Base-by-base conservation (phyloP, 2,888 invertebrate species). In the Lathronympha strigana region DNA sequence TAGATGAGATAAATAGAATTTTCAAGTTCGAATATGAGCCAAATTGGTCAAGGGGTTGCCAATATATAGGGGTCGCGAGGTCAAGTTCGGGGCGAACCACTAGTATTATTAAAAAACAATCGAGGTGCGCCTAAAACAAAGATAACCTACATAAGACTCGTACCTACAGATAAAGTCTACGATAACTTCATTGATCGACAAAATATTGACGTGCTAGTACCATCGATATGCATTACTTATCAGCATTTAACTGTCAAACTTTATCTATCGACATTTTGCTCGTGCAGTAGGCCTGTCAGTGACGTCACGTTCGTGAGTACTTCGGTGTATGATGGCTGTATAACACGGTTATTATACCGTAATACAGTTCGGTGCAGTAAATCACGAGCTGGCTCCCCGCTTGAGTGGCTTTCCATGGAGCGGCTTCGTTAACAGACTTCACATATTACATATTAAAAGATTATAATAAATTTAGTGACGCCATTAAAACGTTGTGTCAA, bases 351-450 rank as follows among this genome's bases (percentile, higher is more conserved):
- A 72, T 71, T 72, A 73, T 72, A 71, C 72, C 74, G 76, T 72
- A 74, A 67, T 69, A 71, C 69, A 76, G 73, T 88, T 86, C 81
- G 85, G 85, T 77, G 75, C 71, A 76, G 84, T 88, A 87, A 88
- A 88, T 88, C 83, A 88, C 73, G 72, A 72, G 86, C 83, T 85
- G 82, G 83, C 83, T 77, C 36, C 31, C 5, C 36, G 62, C 68
- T 76, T 62, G 57, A 53, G 67, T 66, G 69, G 67, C 36, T 47
- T 23, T 47, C 23, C 36, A 36, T 49, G 23, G 47, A 28, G 31
- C 43, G n/a, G 31, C 31, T 57, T 57, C n/a, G 28, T 31, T 43
- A 17, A 55, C 17, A 17, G 57, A 45, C 57, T 45, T 45, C 31
- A n/a, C n/a, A 21, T 31, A n/a, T 23, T 45, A 31, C 4, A n/a